These are phyloP conservation scores for Microcebus jonahi DNA, from an alignment of 2,113 vertebrate species.

Conservation along the genomic window DNA sequence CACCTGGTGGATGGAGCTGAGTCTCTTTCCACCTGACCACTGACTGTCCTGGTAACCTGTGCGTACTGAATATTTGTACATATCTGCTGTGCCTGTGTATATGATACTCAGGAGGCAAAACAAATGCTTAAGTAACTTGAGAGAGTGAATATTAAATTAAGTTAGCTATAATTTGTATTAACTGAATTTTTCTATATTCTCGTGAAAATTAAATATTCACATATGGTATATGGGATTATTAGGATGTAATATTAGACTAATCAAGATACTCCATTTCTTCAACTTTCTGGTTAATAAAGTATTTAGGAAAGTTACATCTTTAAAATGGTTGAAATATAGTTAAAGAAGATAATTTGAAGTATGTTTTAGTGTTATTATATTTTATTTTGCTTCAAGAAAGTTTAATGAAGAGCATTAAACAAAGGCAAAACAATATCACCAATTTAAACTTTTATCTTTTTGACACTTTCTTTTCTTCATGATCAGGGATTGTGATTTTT, in stretches of 20 bases:
- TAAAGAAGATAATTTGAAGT: slow-evolving; percentile 20
- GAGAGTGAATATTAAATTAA: slow-evolving; percentile 17
- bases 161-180: neutral
- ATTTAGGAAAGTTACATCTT: slow-evolving; percentile 26
- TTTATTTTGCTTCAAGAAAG: slow-evolving; percentile 41
- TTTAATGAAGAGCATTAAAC: neutral
- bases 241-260: neutral
- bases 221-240: neutral
- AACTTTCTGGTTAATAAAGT: neutral
- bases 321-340: slow-evolving; percentile 18
- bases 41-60: neutral
- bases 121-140: neutral
- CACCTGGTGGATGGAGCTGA: neutral
- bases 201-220: neutral
- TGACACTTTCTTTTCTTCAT: neutral
- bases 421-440: neutral
- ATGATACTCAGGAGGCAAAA: neutral
- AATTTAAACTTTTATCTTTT: slow-evolving; percentile 28
- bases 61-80: neutral
- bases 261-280: neutral
- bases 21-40: neutral
- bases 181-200: slow-evolving; percentile 17
- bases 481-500: slow-evolving; percentile 22
- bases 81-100: neutral
- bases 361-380: slow-evolving; percentile 27